A percentile compares a stretch with the other conserved stretches of the same genome.
Conservation (phyloP, 2,113 vertebrate species). For the Taurulus bubalis region DNA sequence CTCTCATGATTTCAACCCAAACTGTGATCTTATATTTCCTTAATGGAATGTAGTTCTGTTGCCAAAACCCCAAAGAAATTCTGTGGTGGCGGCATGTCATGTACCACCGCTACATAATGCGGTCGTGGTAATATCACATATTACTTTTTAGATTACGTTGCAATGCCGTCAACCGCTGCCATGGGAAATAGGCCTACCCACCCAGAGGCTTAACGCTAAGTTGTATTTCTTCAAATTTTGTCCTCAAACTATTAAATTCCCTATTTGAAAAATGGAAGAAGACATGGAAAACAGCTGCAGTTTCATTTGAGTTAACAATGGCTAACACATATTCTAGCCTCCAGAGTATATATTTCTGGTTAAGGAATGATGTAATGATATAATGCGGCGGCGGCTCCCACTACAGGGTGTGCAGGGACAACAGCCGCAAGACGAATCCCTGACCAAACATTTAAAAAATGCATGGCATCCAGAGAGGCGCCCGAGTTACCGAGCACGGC, state of each 20-base stretch:
- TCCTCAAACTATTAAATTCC: too few relatives aligned
- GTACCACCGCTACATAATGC: neutral
- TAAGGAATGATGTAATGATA: conserved; percentile 19
- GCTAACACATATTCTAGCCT: neutral
- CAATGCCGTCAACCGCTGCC: too few relatives aligned
- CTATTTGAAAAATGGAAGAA: too few relatives aligned
- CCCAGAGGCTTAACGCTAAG: too few relatives aligned
- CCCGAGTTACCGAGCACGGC: conserved; percentile 60
- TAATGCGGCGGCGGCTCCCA: conserved; percentile 3
- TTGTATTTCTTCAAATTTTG: too few relatives aligned
- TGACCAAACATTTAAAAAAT: conserved; percentile 75
- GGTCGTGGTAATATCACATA: neutral
- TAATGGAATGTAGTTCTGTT: too few relatives aligned
- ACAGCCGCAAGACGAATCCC: conserved; percentile 54
- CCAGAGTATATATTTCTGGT: neutral
- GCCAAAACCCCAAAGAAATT: too few relatives aligned
- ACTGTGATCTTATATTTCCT: too few relatives aligned
- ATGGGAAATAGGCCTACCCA: too few relatives aligned
- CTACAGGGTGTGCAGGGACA: conserved; percentile 28
- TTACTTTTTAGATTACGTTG: neutral
- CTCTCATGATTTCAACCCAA: too few relatives aligned
- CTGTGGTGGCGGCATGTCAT: too few relatives aligned
- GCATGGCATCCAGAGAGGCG: conserved; percentile 71
- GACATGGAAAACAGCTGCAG: neutral
- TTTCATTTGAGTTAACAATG: too few relatives aligned